Base-by-base conservation (phyloP, 2,797 vertebrate genomes). In the Dicrostonyx torquatus region DNA sequence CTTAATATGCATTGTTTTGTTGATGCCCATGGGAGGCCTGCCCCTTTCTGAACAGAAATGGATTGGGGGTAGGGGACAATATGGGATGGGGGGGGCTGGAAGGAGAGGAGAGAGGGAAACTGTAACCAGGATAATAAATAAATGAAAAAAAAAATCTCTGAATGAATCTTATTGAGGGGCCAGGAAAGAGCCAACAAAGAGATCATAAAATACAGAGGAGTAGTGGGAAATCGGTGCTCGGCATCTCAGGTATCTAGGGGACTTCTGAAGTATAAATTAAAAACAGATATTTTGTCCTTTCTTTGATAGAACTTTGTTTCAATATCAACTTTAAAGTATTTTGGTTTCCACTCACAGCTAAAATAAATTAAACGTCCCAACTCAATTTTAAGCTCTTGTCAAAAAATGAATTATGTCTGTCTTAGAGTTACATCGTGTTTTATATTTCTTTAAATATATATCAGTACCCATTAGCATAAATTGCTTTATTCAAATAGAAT, bases 381-480 rank as follows among this genome's bases (percentile, higher is more conserved):
- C 45, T 94, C 58, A 86, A 70, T 68, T 96, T 95, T 95, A 78
- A 82, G 7, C 5, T 87, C 34, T 94, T 95, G 53, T 40, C n/a
- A 93, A 95, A 76, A 88, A 90, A 94, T 53, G 34, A 55, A 78
- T n/a, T 62, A n/a, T 29, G 22, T 84, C 29, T 48, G 18, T 84
- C 34, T 15, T 24, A 48, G 60, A 34, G 62, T 85, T 85, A 88
- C 68, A 15, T 76, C 64, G 80, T 45, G 14, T 93, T 89, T 93
- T 82, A 92, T 93, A 86, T 66, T 55, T 29, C 53, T 58, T 73
- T 76, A 76, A 37, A 43, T 31, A 77, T 93, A 22, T 94, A 85
- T 95, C 29, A 88, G 26, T 78, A 24, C 17, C 40, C 80, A 89
- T 75, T 87, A 90, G 68, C 87, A 76, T 91, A 87, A 95, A 94